These are phyloP conservation scores for Noctua pronuba DNA, from an alignment of 2,888 invertebrate species.

Conservation along the genomic window DNA sequence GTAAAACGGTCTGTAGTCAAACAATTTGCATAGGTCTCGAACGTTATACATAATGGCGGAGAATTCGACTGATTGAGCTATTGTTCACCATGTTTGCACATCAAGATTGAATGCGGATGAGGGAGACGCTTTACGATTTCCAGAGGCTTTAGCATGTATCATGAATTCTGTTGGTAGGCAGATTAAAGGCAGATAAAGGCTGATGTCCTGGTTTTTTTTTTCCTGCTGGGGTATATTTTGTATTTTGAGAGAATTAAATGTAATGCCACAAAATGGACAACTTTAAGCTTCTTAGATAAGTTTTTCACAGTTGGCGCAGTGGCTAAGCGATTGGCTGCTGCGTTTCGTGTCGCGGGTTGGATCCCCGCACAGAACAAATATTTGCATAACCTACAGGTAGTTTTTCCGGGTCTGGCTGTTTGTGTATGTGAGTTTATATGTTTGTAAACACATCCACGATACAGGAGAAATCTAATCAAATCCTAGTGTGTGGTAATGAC, in stretches of 20 bases:
- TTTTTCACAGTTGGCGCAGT: no score
- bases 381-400: no score
- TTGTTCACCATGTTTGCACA: conserved; percentile 63
- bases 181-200: background rate
- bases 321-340: no score
- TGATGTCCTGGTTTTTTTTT: background rate
- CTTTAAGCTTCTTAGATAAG: background rate
- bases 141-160: background rate
- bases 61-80: conserved; percentile 61
- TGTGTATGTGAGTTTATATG: no score
- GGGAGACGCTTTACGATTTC: conserved; percentile 23
- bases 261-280: background rate
- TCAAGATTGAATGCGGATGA: conserved; percentile 54
- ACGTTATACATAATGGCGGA: conserved; percentile 46
- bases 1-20: conserved; percentile 38
- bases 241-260: background rate
- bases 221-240: background rate
- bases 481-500: no score
- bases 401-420: no score
- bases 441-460: no score
- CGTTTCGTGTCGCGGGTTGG: no score
- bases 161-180: background rate
- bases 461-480: no score
- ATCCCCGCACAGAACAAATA: no score
- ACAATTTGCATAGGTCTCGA: conserved; percentile 54